These are phyloP conservation scores for Prietella phreatophila DNA, from an alignment of 2,113 vertebrate genomes.

Conservation along the genomic window DNA sequence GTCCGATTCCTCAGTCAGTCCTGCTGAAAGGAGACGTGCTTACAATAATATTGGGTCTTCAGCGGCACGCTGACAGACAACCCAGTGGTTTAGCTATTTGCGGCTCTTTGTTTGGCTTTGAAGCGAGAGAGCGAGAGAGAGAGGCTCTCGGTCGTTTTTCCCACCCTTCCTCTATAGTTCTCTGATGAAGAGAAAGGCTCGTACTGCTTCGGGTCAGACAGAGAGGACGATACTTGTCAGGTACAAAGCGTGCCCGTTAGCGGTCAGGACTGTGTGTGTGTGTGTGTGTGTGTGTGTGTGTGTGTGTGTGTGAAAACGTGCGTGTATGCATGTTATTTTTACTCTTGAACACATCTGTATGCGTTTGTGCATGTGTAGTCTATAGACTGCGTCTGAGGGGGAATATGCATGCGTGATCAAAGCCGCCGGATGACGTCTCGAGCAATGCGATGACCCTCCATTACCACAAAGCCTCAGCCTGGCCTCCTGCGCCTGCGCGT, in stretches of 20 bases:
- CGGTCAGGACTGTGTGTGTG: slow-evolving; percentile 61
- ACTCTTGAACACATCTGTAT: slow-evolving; percentile 42
- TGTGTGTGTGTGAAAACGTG: slow-evolving; percentile 37
- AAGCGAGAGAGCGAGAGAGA: slow-evolving; percentile 68
- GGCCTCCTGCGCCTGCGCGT: slow-evolving; percentile 62
- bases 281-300: slow-evolving; percentile 34
- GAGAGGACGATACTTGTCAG: slow-evolving; percentile 75
- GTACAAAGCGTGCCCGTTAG: slow-evolving; percentile 75
- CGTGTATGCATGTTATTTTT: slow-evolving; percentile 4
- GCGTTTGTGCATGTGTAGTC: slow-evolving; percentile 51
- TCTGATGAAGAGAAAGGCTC: slow-evolving; percentile 44
- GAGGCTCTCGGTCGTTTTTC: slow-evolving; percentile 51
- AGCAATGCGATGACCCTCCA: slow-evolving; percentile 43
- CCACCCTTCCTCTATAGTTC: slow-evolving; percentile 39
- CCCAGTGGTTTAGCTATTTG: slow-evolving; percentile 70
- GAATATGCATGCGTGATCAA: slow-evolving; percentile 35
- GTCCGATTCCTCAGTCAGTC: slow-evolving; percentile 57
- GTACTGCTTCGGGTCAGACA: slow-evolving; percentile 60
- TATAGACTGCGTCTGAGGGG: slow-evolving; percentile 38
- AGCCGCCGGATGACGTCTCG: slow-evolving; percentile 26
- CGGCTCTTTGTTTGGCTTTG: slow-evolving; percentile 72
- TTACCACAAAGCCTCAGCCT: slow-evolving; percentile 58
- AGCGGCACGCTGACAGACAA: slow-evolving; percentile 45
- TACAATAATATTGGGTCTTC: slow-evolving; percentile 62
- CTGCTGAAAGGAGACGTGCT: slow-evolving; percentile 73